phyloP scores from a whole-genome alignment of 2,113 vertebrate genomes.

The Thunnus maccoyii region DNA sequence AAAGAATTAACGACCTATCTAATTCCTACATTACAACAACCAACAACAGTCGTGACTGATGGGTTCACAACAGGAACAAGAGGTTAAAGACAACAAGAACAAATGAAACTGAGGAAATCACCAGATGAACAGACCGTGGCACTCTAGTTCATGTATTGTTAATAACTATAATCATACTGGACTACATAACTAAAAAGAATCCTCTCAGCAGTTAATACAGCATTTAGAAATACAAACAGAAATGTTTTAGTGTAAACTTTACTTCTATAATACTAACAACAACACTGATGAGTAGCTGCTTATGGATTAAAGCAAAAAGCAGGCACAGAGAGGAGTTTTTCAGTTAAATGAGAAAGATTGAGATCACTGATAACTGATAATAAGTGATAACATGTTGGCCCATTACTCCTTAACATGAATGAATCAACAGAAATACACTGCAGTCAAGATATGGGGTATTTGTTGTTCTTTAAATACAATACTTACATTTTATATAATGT shows the following conservation, averaged over 20 bases:
- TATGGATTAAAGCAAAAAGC: neutral
- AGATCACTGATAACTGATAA: neutral
- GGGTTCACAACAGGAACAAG: neutral
- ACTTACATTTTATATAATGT: neutral
- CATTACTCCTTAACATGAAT: neutral
- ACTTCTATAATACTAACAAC: neutral
- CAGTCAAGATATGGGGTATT: neutral
- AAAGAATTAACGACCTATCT: no score
- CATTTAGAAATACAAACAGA: neutral
- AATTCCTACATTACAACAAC: no score
- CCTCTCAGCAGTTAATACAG: neutral
- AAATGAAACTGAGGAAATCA: neutral
- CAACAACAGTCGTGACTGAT: neutral
- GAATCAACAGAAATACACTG: neutral
- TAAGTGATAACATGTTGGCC: neutral
- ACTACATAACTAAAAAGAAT: neutral
- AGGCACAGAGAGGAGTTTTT: no score
- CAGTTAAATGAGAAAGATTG: no score
- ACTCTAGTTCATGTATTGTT: neutral
- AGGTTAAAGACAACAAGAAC: neutral
- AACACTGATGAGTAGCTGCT: no score
- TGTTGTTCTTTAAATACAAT: conserved; percentile 1
- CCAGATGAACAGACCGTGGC: neutral
- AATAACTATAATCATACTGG: neutral
- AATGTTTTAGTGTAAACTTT: neutral